Base-by-base conservation (phyloP, 2,113 vertebrate genomes). In the Hydropotes inermis region DNA sequence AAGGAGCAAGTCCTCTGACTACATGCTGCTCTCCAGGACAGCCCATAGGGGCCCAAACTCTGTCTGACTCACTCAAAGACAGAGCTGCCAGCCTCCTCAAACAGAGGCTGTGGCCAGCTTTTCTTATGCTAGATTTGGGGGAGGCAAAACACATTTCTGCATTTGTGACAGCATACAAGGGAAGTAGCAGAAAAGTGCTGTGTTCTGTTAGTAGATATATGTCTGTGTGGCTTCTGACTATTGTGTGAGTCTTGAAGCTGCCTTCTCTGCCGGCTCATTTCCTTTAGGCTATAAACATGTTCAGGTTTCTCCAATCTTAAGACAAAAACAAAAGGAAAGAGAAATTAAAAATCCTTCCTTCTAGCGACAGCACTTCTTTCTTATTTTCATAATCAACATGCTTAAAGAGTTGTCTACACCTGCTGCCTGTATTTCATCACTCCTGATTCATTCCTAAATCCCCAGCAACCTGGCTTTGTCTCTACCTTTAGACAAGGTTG, bases 21-120 rank as follows among this genome's bases (percentile, higher is more conserved):
- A 2, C 2, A 47, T 10, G 9, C 43, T 60, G 15, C 15, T 82
- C 23, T 86, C 15, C 28, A 54, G 92, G 88, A 91, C 6, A 67
- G 45, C 27, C 60, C 7, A 6, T 3, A 23, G 33, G 58, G 52
- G 70, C 87, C 47, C 67, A 55, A 14, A 14, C 13, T 87, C 25
- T 91, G n/a, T 58, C 43, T 91, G 83, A 95, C 9, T 91, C 87
- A 60, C 83, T 88, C 16, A 89, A 92, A 89, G 81, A 93, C 36
- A 90, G 45, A 84, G 57, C 28, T 87, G 30, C 30, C 86, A 52
- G 30, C n/a, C 55, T 54, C 61, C 50, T 87, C 82, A 84, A 33
- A 64, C 47, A 89, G 55, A 89, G 1, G 4, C 33, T 30, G 30
- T 30, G 28, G 36, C 39, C 60, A 87, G 58, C 93, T 82, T 96